A percentile compares a stretch with the other conserved stretches of the same genome.
These are phyloP conservation scores for Melinaea menophilus DNA, from an alignment of 2,888 invertebrate species.

Conservation along the genomic window DNA sequence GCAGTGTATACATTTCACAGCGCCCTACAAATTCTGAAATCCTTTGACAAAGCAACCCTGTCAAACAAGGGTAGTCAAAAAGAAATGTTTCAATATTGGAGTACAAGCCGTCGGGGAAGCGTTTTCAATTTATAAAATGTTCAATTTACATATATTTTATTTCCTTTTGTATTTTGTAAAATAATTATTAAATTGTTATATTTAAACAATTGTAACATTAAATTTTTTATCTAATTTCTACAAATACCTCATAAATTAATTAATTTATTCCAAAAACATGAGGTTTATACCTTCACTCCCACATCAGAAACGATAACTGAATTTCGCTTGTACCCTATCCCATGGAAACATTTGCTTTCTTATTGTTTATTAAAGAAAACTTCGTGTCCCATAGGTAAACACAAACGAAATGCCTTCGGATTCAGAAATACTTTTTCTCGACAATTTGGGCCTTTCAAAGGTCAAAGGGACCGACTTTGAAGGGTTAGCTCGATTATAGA, in stretches of 20 bases:
- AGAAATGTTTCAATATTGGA: conserved; percentile 39
- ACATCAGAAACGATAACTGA: background rate
- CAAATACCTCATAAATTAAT: too few species aligned
- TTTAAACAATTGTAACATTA: too few species aligned
- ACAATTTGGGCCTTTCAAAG: conserved; percentile 19
- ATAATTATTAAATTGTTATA: too few species aligned
- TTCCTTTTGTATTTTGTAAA: background rate
- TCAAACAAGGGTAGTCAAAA: conserved; percentile 43
- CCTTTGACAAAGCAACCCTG: conserved; percentile 53
- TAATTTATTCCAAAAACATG: too few species aligned
- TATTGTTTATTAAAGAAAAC: conserved; percentile 61
- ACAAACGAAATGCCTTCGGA: conserved; percentile 29
- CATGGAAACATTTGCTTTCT: conserved; percentile 33
- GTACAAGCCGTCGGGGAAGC: conserved; percentile 32
- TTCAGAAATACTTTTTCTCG: conserved; percentile 24
- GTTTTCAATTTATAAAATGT: background rate
- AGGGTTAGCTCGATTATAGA: conserved; percentile 19
- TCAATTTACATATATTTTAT: background rate
- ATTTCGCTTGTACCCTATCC: conserved; percentile 19
- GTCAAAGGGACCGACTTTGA: conserved; percentile 18
- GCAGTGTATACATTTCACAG: conserved; percentile 27
- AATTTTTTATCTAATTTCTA: too few species aligned
- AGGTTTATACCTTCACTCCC: background rate
- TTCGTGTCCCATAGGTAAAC: conserved; percentile 36
- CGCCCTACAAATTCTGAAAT: conserved; percentile 34